Conservation (phyloP, 1,140 invertebrate species). For the Brachionus koreanus region DNA sequence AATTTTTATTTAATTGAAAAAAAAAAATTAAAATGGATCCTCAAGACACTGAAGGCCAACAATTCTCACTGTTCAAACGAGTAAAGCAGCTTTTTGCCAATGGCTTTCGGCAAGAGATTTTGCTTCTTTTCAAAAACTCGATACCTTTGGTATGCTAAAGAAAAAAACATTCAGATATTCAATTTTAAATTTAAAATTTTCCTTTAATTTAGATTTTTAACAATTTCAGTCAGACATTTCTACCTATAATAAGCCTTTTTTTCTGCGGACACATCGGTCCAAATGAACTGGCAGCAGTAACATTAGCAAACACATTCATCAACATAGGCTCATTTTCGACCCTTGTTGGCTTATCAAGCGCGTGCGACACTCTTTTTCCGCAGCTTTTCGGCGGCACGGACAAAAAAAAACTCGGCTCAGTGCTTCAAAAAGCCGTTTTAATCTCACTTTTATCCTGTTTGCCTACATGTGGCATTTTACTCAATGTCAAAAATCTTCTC, state of each 20-base stretch:
- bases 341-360: slow-evolving; percentile 3
- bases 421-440: slow-evolving; percentile 22
- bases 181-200: background rate
- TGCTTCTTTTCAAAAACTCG: background rate
- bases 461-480: slow-evolving; percentile 3
- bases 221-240: slow-evolving; percentile 35
- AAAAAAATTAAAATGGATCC: background rate
- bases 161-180: background rate
- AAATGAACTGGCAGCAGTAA: slow-evolving; percentile 20
- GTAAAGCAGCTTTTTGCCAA: background rate
- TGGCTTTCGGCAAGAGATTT: background rate
- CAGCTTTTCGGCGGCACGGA: slow-evolving; percentile 20
- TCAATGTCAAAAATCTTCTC: slow-evolving; percentile 7
- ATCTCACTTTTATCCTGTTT: background rate
- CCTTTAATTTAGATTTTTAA: background rate
- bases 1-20: background rate
- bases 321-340: slow-evolving; percentile 30
- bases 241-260: slow-evolving; percentile 19
- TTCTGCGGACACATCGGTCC: slow-evolving; percentile 38
- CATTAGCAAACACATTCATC: slow-evolving; percentile 36
- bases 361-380: slow-evolving; percentile 36
- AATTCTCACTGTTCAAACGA: background rate
- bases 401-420: slow-evolving; percentile 15
- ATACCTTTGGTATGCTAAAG: background rate
- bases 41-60: background rate